phyloP scores from a whole-genome alignment of 2,888 invertebrate species.

The Sphaerophoria taeniata region DNA sequence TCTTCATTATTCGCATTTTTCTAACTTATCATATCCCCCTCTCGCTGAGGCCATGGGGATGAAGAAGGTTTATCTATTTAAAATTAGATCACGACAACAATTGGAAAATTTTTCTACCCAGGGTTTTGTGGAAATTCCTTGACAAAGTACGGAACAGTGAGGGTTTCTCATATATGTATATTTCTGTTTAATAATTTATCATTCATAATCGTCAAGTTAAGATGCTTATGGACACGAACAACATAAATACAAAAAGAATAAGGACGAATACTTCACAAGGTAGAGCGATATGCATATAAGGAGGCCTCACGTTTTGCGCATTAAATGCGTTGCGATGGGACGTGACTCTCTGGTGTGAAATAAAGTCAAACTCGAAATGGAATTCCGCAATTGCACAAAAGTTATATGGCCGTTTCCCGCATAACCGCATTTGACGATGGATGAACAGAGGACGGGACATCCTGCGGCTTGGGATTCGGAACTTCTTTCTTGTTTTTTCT shows the following conservation, averaged over 20 bases:
- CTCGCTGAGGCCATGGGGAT: background rate
- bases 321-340: conserved; percentile 77
- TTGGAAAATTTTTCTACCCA: conserved; percentile 65
- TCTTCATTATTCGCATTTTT: conserved; percentile 27
- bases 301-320: conserved; percentile 76
- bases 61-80: conserved; percentile 41
- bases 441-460: background rate
- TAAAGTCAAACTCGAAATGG: conserved; percentile 69
- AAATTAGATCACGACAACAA: conserved; percentile 71
- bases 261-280: background rate
- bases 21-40: conserved; percentile 3
- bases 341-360: conserved; percentile 76
- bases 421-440: background rate
- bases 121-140: conserved; percentile 57
- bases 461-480: conserved; percentile 15
- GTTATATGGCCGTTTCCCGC: conserved; percentile 32
- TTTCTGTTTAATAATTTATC: conserved; percentile 58
- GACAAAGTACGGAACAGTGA: conserved; percentile 1
- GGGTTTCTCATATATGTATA: conserved; percentile 9
- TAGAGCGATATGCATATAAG: conserved; percentile 46
- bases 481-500: background rate
- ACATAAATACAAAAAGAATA: background rate
- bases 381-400: conserved; percentile 70
- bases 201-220: conserved; percentile 62
- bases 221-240: conserved; percentile 37